These are phyloP conservation scores for Choloepus didactylus DNA, from an alignment of 2,797 vertebrate species.

Conservation along the genomic window DNA sequence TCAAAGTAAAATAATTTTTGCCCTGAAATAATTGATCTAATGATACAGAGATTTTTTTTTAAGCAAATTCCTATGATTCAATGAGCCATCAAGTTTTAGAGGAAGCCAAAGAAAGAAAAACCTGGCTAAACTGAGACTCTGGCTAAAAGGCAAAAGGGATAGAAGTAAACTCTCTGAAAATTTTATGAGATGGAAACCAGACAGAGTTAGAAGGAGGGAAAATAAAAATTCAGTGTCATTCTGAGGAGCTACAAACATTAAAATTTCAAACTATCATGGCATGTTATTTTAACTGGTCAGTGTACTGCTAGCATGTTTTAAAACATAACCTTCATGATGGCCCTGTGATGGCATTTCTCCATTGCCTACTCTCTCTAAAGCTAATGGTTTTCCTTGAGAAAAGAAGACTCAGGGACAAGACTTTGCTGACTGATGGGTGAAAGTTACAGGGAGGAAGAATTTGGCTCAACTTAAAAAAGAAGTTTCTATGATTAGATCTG, in stretches of 20 bases:
- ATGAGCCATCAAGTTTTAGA: neutral
- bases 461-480: conserved; percentile 75
- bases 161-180: neutral
- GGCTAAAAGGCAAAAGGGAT: neutral
- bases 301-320: neutral
- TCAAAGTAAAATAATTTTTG: conserved; percentile 19
- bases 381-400: conserved; percentile 48
- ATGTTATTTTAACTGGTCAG: neutral
- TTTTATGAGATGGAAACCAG: neutral
- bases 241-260: neutral
- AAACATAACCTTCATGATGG: neutral
- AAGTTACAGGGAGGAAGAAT: conserved; percentile 43
- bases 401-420: conserved; percentile 30
- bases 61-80: conserved; percentile 13
- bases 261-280: neutral
- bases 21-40: conserved; percentile 3
- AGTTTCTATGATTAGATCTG: conserved; percentile 71
- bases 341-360: neutral
- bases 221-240: conserved; percentile 14
- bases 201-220: neutral
- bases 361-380: neutral
- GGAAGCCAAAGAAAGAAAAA: neutral
- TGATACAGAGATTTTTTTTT: neutral
- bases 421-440: neutral
- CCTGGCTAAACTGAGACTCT: neutral